phyloP scores from a whole-genome alignment of 2,888 invertebrate species.

The Rambutsinella grinnellia region DNA sequence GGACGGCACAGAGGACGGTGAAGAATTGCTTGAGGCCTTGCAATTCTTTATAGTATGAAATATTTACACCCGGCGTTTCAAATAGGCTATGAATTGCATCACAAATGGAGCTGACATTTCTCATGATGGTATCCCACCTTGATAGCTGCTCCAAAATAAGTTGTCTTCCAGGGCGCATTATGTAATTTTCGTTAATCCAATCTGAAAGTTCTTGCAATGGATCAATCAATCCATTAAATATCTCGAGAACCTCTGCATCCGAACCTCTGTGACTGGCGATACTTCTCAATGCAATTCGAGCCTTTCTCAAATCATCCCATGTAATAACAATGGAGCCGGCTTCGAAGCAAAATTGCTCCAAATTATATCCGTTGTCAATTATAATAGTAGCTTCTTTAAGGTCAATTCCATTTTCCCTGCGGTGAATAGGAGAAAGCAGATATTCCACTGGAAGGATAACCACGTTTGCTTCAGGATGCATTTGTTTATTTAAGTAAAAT shows the following conservation, averaged over 20 bases:
- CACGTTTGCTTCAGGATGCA: slow-evolving; percentile 2
- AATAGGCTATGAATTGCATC: not conserved
- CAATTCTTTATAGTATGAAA: not conserved
- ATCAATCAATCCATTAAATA: not conserved
- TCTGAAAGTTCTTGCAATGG: not conserved
- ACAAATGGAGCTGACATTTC: not conserved
- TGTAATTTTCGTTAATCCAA: no score
- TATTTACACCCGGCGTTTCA: not conserved
- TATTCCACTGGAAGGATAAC: slow-evolving; percentile 13
- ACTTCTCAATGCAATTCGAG: not conserved
- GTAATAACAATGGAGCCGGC: slow-evolving; percentile 6
- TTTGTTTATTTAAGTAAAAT: no score
- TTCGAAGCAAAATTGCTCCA: slow-evolving; percentile 2
- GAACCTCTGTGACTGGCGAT: not conserved
- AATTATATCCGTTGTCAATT: slow-evolving; percentile 18
- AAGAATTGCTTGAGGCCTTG: not conserved
- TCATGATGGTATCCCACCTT: not conserved
- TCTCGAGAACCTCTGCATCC: not conserved
- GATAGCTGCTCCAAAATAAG: not conserved
- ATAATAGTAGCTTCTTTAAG: not conserved
- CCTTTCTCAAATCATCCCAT: not conserved
- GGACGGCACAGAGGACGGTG: not conserved
- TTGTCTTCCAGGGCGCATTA: not conserved
- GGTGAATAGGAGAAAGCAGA: slow-evolving; percentile 1
- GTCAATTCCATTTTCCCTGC: not conserved